Conservation (phyloP, 1,140 invertebrate genomes). For the fruit fly (Drosophila melanogaster) region Release_6_plus_ISO1_MT NT_037436.4:3540001-3540500, state of each 20-base stretch:
- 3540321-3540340: slow-evolving; percentile 47
- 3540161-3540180: background rate
- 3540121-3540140: too few relatives aligned
- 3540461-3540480: slow-evolving; percentile 66
- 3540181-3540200: slow-evolving; percentile 5
- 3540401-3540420: background rate
- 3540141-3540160: background rate
- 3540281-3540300: slow-evolving; percentile 50
- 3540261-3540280: background rate
- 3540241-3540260: slow-evolving; percentile 38
- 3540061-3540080: background rate
- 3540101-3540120: too few relatives aligned
- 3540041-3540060: background rate
- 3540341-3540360: slow-evolving; percentile 44
- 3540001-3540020: slow-evolving; percentile 1
- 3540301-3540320: slow-evolving; percentile 26
- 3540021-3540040: too few relatives aligned
- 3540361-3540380: slow-evolving; percentile 53
- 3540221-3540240: slow-evolving; percentile 19
- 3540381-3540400: slow-evolving; percentile 53
- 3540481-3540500: background rate
- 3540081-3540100: background rate
- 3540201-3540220: slow-evolving; percentile 30
- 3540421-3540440: slow-evolving; percentile 31
- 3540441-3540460: slow-evolving; percentile 50